Conservation (phyloP, 1,140 invertebrate genomes). For the Hylaeus anthracinus region DNA sequence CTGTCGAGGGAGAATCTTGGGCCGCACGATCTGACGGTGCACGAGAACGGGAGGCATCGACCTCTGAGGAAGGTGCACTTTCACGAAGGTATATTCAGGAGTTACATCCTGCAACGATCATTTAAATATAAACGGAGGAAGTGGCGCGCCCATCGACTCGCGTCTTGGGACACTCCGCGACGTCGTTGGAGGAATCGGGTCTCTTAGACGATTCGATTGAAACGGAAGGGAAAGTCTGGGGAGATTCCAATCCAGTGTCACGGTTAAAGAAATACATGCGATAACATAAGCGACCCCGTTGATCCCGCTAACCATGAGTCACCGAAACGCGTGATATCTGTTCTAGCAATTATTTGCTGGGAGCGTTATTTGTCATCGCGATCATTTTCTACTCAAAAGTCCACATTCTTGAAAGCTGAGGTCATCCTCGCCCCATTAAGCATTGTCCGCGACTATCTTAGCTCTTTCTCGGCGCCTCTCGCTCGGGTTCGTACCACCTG, state of each 20-base stretch:
- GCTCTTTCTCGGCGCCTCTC: not conserved
- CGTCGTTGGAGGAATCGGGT: not conserved
- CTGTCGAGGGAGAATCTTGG: conserved; percentile 83
- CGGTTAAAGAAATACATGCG: too few species aligned
- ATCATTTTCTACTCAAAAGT: too few species aligned
- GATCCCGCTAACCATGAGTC: too few species aligned
- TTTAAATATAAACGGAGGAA: conserved; percentile 63
- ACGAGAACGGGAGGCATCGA: conserved; percentile 70
- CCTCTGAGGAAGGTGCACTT: conserved; percentile 74
- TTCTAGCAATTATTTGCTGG: too few species aligned
- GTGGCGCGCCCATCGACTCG: conserved; percentile 30
- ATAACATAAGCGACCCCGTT: too few species aligned
- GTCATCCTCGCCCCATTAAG: too few species aligned
- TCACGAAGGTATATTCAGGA: conserved; percentile 67
- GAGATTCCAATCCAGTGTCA: too few species aligned
- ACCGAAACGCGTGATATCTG: too few species aligned
- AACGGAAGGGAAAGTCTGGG: not conserved
- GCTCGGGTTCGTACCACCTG: not conserved
- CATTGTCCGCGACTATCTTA: too few species aligned
- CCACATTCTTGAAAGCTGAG: too few species aligned
- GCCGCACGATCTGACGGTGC: conserved; percentile 75
- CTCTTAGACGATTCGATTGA: not conserved
- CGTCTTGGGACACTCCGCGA: not conserved
- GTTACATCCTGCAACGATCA: conserved; percentile 26
- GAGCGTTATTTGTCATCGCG: too few species aligned